phyloP scores from a whole-genome alignment of 2,113 vertebrate species.

The Coregonus clupeaformis region DNA sequence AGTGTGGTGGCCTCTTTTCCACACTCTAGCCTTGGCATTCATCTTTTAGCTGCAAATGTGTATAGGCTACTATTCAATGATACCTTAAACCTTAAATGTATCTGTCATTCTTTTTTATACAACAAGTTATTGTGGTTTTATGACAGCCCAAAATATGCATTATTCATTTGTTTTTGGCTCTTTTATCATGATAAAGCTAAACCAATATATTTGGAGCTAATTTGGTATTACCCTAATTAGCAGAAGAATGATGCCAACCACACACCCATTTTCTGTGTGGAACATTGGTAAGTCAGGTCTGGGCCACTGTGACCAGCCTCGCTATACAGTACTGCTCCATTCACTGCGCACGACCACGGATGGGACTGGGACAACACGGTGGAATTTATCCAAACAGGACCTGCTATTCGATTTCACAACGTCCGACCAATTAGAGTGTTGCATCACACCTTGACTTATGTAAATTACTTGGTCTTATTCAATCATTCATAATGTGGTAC shows the following conservation, averaged over 20 bases:
- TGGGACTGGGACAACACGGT: not conserved
- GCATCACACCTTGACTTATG: conserved; percentile 59
- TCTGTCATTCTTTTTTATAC: no score
- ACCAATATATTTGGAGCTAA: no score
- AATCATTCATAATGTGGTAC: conserved; percentile 63
- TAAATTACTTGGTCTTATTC: conserved; percentile 46
- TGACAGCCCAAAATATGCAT: not conserved
- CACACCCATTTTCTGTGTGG: no score
- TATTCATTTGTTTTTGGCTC: no score
- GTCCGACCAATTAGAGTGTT: conserved; percentile 58
- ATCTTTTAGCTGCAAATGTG: not conserved
- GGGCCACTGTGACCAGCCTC: not conserved
- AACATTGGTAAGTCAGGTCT: no score
- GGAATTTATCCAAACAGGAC: not conserved
- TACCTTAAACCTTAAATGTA: not conserved
- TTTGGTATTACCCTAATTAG: no score
- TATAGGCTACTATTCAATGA: not conserved
- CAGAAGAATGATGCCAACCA: no score
- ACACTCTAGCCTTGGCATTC: no score
- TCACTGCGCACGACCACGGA: not conserved
- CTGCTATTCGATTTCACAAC: conserved; percentile 58
- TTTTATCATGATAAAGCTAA: no score
- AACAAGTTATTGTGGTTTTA: not conserved
- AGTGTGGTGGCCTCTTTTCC: conserved; percentile 52
- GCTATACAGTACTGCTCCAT: not conserved